Base-by-base conservation (phyloP, 2,888 invertebrate species). In the Sepioteuthis lessoniana region DNA sequence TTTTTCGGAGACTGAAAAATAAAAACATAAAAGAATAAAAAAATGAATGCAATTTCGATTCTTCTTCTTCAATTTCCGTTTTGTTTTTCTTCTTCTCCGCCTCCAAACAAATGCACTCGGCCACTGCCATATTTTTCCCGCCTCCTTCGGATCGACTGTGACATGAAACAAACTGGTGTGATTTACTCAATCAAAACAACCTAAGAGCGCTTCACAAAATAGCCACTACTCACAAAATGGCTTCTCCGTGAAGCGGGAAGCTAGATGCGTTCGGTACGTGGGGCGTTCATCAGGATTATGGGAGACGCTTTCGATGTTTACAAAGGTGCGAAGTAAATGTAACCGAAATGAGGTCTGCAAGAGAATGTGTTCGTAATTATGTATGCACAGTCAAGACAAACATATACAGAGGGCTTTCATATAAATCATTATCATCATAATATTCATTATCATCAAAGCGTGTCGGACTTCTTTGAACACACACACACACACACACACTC, bases 11-110 rank as follows among this genome's bases (percentile, higher is more conserved):
- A 8, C 3, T 31, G 31, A 25, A 31, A 31, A 8, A 35, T 16
- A 25, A 76, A 21, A 16, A 25, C 8, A n/a, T 2, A 25, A n/a
- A 76, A 76, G n/a, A 76, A n/a, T 10, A 8, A n/a, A 76, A 76
- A 31, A 13, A 76, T n/a, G n/a, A 76, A 76, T 4, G 0, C 76
- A 76, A 76, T 76, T 76, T 76, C n/a, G n/a, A 76, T 25, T 16
- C 35, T 76, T 76, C 76, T 76, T 76, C 76, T 76, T 76, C 76
- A 76, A 76, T 76, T 76, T 76, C 76, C 76, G 76, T 76, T 76
- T 76, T 10, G 25, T 35, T 76, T 76, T n/a, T n/a, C n/a, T 76
- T 76, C 35, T 76, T n/a, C 76, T n/a, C 76, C 76, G 76, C 76
- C n/a, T 35, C 76, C 76, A 76, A 76, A 76, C n/a, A n/a, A 76